These are phyloP conservation scores for Marisa cornuarietis DNA, from an alignment of 1,140 invertebrate species.

Conservation along the genomic window DNA sequence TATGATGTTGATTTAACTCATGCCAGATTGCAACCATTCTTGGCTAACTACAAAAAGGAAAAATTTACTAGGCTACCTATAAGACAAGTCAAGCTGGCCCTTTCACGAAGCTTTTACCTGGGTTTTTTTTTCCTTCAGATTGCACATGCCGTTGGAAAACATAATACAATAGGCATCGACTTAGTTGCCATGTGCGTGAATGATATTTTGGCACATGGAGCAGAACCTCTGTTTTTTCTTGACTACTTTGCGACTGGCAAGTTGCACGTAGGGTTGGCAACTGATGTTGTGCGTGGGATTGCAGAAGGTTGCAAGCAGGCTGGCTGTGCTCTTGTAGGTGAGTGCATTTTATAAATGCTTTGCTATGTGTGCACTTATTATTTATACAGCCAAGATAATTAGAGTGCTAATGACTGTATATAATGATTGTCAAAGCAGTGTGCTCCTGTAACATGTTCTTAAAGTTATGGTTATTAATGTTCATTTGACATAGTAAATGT, in stretches of 20 bases:
- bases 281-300: constrained; percentile 84
- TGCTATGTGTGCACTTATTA: not conserved
- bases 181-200: constrained; percentile 98
- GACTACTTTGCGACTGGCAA: constrained; percentile 95
- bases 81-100: not conserved
- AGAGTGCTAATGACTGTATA: no score
- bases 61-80: no score
- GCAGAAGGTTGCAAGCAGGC: constrained; percentile 86
- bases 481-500: no score
- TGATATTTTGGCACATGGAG: constrained; percentile 93
- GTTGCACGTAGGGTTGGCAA: constrained; percentile 80
- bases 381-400: not conserved
- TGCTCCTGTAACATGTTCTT: no score
- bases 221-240: constrained; percentile 93
- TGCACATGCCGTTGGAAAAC: constrained; percentile 81
- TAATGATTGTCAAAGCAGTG: no score
- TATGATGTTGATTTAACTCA: no score
- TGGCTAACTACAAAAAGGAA: no score
- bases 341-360: constrained; percentile 16
- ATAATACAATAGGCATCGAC: constrained; percentile 91
- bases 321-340: constrained; percentile 89
- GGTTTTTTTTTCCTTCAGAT: constrained; percentile 70
- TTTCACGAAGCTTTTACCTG: not conserved
- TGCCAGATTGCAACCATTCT: no score
- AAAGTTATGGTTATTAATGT: no score